Evolutionary conservation across 1,140 invertebrate species (phyloP).

Genomic region (Eulimnadia texana): DNA sequence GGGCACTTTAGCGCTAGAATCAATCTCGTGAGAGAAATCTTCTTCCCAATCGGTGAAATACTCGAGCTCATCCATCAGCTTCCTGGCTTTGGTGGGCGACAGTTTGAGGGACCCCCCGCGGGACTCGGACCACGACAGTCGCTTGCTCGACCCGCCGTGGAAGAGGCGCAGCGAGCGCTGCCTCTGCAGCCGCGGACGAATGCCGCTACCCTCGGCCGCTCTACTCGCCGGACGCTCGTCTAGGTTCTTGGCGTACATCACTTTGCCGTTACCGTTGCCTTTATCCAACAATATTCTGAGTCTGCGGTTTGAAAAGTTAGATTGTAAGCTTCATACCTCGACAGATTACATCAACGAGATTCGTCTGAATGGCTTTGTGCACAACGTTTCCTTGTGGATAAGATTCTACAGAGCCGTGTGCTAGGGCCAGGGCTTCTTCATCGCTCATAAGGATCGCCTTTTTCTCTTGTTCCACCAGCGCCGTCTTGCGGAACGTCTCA

Average conservation of each 20-base stretch:
- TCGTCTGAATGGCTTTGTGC: conserved; percentile 73
- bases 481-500: conserved; percentile 12
- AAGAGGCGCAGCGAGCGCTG: conserved; percentile 12
- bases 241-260: conserved; percentile 4
- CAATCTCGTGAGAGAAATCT: conserved; percentile 4
- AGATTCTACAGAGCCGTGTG: conserved; percentile 68
- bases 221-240: not conserved
- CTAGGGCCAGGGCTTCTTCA: conserved; percentile 62
- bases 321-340: conserved; percentile 29
- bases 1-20: not conserved
- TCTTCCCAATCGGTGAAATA: conserved; percentile 10
- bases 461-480: conserved; percentile 9
- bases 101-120: conserved; percentile 15
- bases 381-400: conserved; percentile 55
- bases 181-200: conserved; percentile 4
- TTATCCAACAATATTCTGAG: not conserved
- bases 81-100: conserved; percentile 16
- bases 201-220: not conserved
- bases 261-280: conserved; percentile 11
- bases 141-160: conserved; percentile 7
- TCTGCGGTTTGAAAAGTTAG: not conserved
- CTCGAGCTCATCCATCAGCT: conserved; percentile 13
- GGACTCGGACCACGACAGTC: conserved; percentile 12
- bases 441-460: conserved; percentile 55
- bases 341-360: conserved; percentile 71